Evolutionary conservation across 2,797 vertebrate genomes (phyloP), one percentile per base, ranked within the genome.

Genomic region (Malacoraja senta): DNA sequence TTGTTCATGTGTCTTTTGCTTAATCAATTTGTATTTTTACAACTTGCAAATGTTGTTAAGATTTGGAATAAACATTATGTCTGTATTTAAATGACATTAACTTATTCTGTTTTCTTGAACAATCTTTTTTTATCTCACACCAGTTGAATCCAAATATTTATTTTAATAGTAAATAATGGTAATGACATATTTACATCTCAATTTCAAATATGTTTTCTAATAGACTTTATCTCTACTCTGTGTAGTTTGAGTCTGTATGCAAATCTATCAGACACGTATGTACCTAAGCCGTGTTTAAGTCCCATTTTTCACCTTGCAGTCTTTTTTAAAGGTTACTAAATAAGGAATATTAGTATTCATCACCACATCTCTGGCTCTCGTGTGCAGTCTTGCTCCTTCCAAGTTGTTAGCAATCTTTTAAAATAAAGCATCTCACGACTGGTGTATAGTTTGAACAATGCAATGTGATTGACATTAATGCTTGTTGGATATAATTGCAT

Each of bases 311-410:
- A 72, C 24, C 26, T 74, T 15, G 68, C 65, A 63, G 53, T 88
- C 61, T 63, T 86, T 86, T 58, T 88, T 32, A 32, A 88, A 88
- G 84, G 26, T 88, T 88, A n/a, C 4, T 32, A 32, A 8, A 17
- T 88, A n/a, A 35, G 84, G 65, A 88, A 88, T 68, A 68, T 68
- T 88, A 88, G 68, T 88, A 88, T 88, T 68, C 84, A 68, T 19
- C 84, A 88, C 84, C 84, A 88, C 17, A 10, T 21, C 19, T 19
- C 19, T 68, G 29, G 32, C 84, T 68, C 71, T 68, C 21, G 84
- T 35, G n/a, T 68, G n/a, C 63, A 68, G n/a, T 76, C 90, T 58
- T 76, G 21, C 90, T 76, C 9, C 35, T 32, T 24, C 35, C 88
- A 29, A 17, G 21, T 29, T 53, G 10, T 29, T 21, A 35, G 9